phyloP scores from a whole-genome alignment of 1,140 invertebrate genomes.

The Conus betulinus region DNA sequence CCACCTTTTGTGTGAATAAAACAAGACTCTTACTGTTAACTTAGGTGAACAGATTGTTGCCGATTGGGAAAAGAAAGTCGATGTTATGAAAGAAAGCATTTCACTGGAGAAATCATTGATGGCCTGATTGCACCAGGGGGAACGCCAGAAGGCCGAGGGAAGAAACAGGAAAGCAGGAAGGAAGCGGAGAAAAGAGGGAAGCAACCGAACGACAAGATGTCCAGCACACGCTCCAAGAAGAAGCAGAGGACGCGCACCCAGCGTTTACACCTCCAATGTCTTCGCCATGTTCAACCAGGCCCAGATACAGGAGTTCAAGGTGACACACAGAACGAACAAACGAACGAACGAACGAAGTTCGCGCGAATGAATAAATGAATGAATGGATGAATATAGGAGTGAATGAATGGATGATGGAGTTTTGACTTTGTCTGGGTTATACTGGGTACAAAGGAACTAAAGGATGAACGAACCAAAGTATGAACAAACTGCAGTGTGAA shows the following conservation, averaged over 20 bases:
- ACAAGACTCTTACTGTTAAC: too few relatives aligned
- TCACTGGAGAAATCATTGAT: too few relatives aligned
- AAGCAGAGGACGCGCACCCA: slow-evolving; percentile 84
- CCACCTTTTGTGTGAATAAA: too few relatives aligned
- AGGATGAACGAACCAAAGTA: neutral
- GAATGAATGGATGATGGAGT: neutral
- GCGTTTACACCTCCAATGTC: slow-evolving; percentile 95
- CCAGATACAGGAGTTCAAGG: slow-evolving; percentile 99
- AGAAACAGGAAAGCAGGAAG: too few relatives aligned
- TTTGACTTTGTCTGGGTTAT: too few relatives aligned
- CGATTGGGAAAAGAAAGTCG: too few relatives aligned
- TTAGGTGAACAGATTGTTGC: too few relatives aligned
- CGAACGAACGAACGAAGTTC: neutral
- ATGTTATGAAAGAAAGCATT: too few relatives aligned
- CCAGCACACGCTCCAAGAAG: slow-evolving; percentile 82
- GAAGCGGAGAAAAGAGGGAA: neutral
- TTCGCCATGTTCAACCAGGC: slow-evolving; percentile 99
- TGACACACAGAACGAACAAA: too few relatives aligned
- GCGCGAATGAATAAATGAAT: neutral
- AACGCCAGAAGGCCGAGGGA: too few relatives aligned
- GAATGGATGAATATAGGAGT: neutral
- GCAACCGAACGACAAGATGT: slow-evolving; percentile 81
- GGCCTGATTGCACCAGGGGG: too few relatives aligned
- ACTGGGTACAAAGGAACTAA: neutral
- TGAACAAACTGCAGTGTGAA: neutral